Evolutionary conservation across 2,113 vertebrate genomes (phyloP), one percentile per base, ranked within the genome.

Genomic region (Sinocyclocheilus rhinocerous): DNA sequence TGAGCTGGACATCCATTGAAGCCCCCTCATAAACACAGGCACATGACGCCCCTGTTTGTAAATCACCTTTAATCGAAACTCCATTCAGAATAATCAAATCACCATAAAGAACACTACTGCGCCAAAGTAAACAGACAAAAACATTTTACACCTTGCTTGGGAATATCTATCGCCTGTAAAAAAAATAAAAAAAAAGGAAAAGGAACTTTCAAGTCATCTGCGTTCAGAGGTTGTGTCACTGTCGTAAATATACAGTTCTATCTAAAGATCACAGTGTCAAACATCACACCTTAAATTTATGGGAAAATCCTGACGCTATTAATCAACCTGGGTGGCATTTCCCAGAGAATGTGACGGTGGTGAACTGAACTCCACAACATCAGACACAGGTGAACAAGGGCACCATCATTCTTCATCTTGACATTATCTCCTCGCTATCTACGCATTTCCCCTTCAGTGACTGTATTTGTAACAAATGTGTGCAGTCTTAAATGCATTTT

Each of bases 321-420:
- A 13, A 92, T 94, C 92, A 94, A 77, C 48, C 75, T 24, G 61
- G n/a, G 77, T 82, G 88, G 90, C 86, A 85, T 83, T 89, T 90
- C 89, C 88, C 88, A 86, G 81, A 80, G 81, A 81, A 73, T 15
- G 16, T 48, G 45, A 39, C 33, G 24, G 79, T 61, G 70, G 26
- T 63, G 18, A 77, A 73, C 55, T 59, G 22, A 77, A 39, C 20
- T 65, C 82, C 61, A 57, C 29, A 26, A 26, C 33, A 39, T 80
- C 76, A 70, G 42, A 69, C 77, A 48, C 84, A 84, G 78, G 84
- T 85, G 63, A 86, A 45, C 61, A 29, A 87, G 78, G 82, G 57
- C 85, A 59, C 73, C 29, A 67, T 84, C 50, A 86, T 84, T 86
- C 33, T 36, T 90, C 84, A 90, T 65, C 42, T 24, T 88, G 85